Evolutionary conservation across 2,888 invertebrate genomes (phyloP).

Genomic region (Drosophila mulleri): DNA sequence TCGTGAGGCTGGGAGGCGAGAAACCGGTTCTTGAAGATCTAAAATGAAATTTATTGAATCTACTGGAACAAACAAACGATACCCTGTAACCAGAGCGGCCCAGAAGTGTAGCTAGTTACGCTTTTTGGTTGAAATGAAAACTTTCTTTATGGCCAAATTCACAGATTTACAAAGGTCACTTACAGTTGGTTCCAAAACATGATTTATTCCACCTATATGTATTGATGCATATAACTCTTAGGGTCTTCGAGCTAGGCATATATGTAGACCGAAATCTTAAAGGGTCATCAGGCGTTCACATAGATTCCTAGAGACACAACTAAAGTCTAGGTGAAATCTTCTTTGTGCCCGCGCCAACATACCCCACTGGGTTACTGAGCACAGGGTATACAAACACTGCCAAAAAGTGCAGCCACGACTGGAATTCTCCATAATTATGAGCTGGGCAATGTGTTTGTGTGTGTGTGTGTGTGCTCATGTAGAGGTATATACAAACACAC

Average conservation of each 20-base stretch:
- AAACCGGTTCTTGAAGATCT: slow-evolving; percentile 49
- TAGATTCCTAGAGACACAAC: background rate
- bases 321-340: background rate
- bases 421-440: slow-evolving; percentile 42
- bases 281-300: too few relatives aligned
- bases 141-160: too few relatives aligned
- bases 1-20: background rate
- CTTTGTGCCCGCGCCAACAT: background rate
- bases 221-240: too few relatives aligned
- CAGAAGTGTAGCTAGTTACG: background rate
- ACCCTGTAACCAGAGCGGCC: background rate
- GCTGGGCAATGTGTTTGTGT: background rate
- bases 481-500: background rate
- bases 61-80: background rate
- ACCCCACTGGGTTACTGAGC: background rate
- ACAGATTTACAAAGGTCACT: too few relatives aligned
- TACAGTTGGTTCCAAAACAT: too few relatives aligned
- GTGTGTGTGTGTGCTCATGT: background rate
- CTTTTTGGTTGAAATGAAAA: background rate
- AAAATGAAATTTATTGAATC: background rate
- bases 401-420: slow-evolving; percentile 54
- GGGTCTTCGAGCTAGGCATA: too few relatives aligned
- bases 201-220: too few relatives aligned
- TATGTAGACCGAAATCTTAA: too few relatives aligned
- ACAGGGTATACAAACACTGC: slow-evolving; percentile 27